These are phyloP conservation scores for Ptilorrhoa leucosticta DNA, from an alignment of 2,113 vertebrate species.

Conservation along the genomic window DNA sequence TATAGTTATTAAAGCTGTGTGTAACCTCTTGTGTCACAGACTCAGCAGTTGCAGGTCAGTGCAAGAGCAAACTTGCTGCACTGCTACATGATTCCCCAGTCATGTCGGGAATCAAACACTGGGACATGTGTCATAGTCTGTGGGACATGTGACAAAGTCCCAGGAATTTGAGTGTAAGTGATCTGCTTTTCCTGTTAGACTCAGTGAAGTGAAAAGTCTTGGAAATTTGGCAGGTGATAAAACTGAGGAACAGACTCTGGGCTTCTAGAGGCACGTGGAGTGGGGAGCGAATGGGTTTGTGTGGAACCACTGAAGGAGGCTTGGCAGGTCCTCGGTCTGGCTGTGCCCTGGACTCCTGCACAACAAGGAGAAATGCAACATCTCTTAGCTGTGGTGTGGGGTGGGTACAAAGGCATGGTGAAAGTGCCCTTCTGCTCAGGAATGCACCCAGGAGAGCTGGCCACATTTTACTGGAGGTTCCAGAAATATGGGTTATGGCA, in stretches of 20 bases:
- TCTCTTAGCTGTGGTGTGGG: background rate
- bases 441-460: background rate
- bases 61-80: background rate
- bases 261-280: background rate
- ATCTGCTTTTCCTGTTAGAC: background rate
- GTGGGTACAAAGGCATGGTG: background rate
- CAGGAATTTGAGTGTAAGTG: background rate
- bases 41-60: background rate
- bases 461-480: background rate
- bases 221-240: background rate
- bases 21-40: background rate
- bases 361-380: background rate
- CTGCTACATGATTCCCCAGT: background rate
- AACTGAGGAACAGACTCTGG: background rate
- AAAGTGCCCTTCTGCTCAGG: background rate
- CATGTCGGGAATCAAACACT: background rate
- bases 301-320: background rate
- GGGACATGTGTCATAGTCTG: background rate
- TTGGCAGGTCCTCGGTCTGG: background rate
- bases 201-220: background rate
- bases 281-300: accelerated
- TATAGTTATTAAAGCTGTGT: background rate
- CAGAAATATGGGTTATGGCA: background rate
- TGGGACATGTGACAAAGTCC: background rate
- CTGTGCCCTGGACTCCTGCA: background rate